Percentiles rank a stretch among this genome's conserved stretches.
These are phyloP conservation scores for Nothoprocta perdicaria DNA, from an alignment of 2,113 vertebrate species.

Conservation along the genomic window DNA sequence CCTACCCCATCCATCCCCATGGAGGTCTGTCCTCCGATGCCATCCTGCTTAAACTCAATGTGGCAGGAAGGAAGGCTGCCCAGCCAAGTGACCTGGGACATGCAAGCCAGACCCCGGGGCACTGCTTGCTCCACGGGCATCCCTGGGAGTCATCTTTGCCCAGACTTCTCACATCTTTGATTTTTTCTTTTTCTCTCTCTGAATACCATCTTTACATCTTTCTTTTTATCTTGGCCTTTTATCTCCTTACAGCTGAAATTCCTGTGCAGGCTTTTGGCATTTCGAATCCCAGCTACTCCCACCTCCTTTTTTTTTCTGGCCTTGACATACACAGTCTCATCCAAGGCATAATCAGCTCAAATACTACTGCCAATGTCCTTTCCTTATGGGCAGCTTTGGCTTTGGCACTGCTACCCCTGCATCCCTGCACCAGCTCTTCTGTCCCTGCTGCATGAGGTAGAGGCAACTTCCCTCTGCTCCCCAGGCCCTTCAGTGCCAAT, in stretches of 20 bases:
- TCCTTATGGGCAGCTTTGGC: neutral
- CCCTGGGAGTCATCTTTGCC: neutral
- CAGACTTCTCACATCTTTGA: neutral
- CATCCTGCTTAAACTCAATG: neutral
- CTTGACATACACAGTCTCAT: neutral
- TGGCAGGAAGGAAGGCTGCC: neutral
- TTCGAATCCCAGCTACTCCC: conserved; percentile 14
- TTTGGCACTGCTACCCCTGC: neutral
- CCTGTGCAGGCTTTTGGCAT: conserved; percentile 15
- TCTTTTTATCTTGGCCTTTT: neutral
- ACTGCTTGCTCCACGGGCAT: neutral
- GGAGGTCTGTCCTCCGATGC: neutral
- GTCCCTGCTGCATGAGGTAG: neutral
- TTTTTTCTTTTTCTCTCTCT: neutral
- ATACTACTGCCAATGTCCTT: neutral
- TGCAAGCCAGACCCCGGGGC: neutral
- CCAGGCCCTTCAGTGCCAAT: neutral
- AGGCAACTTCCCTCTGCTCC: neutral
- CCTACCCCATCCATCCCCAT: neutral
- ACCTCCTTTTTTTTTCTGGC: conserved; percentile 38
- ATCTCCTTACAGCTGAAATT: conserved; percentile 35
- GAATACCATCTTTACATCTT: neutral
- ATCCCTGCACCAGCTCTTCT: neutral
- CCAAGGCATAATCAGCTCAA: neutral
- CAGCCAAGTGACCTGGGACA: neutral